phyloP scores from a whole-genome alignment of 2,797 vertebrate genomes.

The Rhabdophis nuchalis region DNA sequence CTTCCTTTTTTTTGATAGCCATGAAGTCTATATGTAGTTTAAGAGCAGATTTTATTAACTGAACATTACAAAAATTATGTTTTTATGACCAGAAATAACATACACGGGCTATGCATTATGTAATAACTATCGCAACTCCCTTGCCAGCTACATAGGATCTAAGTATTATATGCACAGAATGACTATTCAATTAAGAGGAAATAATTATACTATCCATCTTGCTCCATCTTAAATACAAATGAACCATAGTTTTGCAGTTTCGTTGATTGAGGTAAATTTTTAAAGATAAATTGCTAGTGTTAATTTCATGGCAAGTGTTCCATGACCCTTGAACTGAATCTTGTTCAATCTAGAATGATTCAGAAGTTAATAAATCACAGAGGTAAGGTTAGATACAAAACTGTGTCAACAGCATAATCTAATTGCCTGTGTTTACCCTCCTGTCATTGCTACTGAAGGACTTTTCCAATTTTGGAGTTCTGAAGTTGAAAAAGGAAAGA shows the following conservation, averaged over 20 bases:
- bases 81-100: background rate
- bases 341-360: background rate
- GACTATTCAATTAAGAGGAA: slow-evolving; percentile 20
- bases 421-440: background rate
- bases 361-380: background rate
- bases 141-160: background rate
- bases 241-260: slow-evolving; percentile 4
- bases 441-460: background rate
- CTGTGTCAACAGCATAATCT: background rate
- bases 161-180: background rate
- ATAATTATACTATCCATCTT: slow-evolving; percentile 1
- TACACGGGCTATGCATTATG: background rate
- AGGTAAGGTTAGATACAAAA: background rate
- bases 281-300: background rate
- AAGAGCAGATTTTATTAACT: background rate
- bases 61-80: background rate
- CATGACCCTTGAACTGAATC: background rate
- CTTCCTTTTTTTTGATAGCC: background rate
- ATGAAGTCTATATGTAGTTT: background rate
- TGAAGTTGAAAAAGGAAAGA: background rate
- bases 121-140: background rate
- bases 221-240: slow-evolving; percentile 35
- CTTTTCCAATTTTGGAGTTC: background rate
- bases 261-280: background rate
- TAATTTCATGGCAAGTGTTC: background rate